These are phyloP conservation scores for Zophobas morio DNA, from an alignment of 1,140 invertebrate species.

Conservation along the genomic window DNA sequence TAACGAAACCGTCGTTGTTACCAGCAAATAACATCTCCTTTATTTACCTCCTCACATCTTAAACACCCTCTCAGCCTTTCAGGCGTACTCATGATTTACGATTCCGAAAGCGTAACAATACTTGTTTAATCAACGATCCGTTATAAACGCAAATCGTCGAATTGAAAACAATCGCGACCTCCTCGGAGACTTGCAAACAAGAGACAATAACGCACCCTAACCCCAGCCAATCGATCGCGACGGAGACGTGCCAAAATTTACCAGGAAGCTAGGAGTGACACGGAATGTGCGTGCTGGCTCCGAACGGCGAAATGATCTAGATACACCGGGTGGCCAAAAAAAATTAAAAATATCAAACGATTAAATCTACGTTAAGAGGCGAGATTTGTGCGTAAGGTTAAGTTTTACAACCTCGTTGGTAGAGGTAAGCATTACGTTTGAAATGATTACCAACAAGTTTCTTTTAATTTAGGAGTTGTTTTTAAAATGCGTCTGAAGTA, in stretches of 20 bases:
- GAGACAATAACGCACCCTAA: background rate
- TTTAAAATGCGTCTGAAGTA: no score
- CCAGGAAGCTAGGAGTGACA: no score
- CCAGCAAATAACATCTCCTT: background rate
- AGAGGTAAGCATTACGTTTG: no score
- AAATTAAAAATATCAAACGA: no score
- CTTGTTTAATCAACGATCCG: slow-evolving; percentile 13
- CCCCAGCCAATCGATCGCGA: background rate
- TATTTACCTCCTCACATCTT: background rate
- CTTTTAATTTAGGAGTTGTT: no score
- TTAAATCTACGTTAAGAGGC: no score
- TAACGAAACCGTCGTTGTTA: background rate
- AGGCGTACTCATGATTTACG: slow-evolving; percentile 14
- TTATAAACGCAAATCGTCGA: slow-evolving; percentile 27
- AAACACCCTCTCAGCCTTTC: background rate
- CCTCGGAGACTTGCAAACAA: slow-evolving; percentile 1
- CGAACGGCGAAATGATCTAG: no score
- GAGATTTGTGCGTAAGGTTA: no score
- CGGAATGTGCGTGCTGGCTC: no score
- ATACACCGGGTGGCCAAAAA: no score
- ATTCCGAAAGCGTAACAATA: slow-evolving; percentile 19
- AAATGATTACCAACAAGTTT: no score
- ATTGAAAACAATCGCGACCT: slow-evolving; percentile 2
- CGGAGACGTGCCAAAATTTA: background rate
- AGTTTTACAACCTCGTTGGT: no score